These are phyloP conservation scores for Phoxinus dragarum DNA, from an alignment of 2,797 vertebrate species.

Conservation along the genomic window DNA sequence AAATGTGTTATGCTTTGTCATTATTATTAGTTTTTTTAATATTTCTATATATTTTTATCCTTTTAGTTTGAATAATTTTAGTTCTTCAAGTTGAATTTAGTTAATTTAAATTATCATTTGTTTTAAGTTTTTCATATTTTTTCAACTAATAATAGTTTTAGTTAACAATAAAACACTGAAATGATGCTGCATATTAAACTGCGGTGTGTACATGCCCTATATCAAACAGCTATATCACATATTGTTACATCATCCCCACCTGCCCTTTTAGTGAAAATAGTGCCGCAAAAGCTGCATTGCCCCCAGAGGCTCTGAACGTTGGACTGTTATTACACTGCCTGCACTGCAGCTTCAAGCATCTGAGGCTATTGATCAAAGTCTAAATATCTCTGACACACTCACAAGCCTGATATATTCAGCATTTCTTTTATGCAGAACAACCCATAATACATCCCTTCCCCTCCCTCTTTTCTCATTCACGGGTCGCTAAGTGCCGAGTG, in stretches of 20 bases:
- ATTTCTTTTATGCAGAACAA: constrained; percentile 2
- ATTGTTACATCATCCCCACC: constrained; percentile 8
- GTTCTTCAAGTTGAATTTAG: neutral
- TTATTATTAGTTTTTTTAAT: neutral
- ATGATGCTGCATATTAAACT: neutral
- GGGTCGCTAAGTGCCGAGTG: neutral
- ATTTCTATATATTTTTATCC: neutral
- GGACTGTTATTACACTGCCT: neutral
- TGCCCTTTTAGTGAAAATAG: neutral
- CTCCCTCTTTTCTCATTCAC: neutral
- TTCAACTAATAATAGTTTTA: neutral
- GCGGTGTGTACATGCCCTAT: neutral
- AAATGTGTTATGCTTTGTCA: neutral
- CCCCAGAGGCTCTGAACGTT: constrained; percentile 3
- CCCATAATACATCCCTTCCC: neutral
- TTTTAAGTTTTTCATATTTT: neutral
- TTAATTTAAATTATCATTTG: neutral
- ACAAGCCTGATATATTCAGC: constrained; percentile 6
- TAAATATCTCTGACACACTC: constrained; percentile 22
- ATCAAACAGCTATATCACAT: neutral
- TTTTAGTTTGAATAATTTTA: neutral
- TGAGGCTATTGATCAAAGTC: constrained; percentile 31
- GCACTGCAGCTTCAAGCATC: constrained; percentile 20
- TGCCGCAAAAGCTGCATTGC: constrained; percentile 8
- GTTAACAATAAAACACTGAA: constrained; percentile 3